Conservation (phyloP, 1,140 invertebrate species). For the Drosophila leontia region DNA sequence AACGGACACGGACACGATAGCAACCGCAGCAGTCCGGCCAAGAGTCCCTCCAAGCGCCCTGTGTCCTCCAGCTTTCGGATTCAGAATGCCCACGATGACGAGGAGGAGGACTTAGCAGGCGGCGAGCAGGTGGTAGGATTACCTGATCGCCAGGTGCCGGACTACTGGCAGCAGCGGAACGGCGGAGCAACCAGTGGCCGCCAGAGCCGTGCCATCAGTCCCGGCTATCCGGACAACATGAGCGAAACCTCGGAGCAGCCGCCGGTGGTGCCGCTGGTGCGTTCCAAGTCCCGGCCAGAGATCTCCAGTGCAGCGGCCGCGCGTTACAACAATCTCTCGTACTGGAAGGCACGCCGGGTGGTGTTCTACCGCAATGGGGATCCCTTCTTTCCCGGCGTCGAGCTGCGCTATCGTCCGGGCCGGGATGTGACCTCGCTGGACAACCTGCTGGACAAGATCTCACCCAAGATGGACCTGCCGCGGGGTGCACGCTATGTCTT, state of each 20-base stretch:
- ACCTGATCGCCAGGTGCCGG: conserved; percentile 47
- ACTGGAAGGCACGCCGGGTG: conserved; percentile 94
- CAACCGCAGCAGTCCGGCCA: conserved; percentile 62
- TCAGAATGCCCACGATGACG: conserved; percentile 60
- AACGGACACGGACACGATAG: conserved; percentile 44
- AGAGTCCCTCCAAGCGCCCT: conserved; percentile 50
- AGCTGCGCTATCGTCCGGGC: conserved; percentile 94
- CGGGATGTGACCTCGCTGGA: conserved; percentile 95
- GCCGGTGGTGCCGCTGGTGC: conserved; percentile 76
- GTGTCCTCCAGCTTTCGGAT: conserved; percentile 67
- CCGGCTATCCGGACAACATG: conserved; percentile 82
- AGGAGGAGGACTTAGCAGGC: conserved; percentile 67
- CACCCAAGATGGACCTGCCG: conserved; percentile 92
- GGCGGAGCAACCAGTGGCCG: conserved; percentile 58
- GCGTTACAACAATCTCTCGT: conserved; percentile 92
- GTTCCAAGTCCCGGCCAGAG: conserved; percentile 84
- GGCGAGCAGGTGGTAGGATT: conserved; percentile 46
- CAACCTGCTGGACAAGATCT: conserved; percentile 93
- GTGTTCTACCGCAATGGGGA: conserved; percentile 97
- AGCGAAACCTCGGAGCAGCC: conserved; percentile 84
- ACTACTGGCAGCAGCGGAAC: conserved; percentile 80
- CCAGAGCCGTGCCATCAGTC: conserved; percentile 71
- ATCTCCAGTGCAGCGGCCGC: conserved; percentile 85
- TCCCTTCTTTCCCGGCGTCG: conserved; percentile 94
- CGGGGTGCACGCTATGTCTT: conserved; percentile 95